These are phyloP conservation scores for Pseudochromis fuscus DNA, from an alignment of 2,797 vertebrate genomes.

Conservation along the genomic window DNA sequence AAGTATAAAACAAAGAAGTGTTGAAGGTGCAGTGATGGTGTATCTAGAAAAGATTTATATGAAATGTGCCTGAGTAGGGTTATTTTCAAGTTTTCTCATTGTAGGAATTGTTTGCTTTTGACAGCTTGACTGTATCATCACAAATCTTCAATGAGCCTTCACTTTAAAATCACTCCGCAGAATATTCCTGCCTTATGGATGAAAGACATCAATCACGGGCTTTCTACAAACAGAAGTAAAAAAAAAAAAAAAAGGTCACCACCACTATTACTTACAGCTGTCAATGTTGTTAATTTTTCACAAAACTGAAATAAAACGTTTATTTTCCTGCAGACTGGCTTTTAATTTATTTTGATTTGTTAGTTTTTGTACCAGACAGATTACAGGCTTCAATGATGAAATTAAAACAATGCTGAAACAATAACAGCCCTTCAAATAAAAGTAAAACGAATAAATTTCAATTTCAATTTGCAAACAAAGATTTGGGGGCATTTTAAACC, in stretches of 20 bases:
- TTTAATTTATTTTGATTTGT: slow-evolving; percentile 41
- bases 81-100: slow-evolving; percentile 37
- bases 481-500: background rate
- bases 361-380: background rate
- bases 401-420: slow-evolving; percentile 25
- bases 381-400: slow-evolving; percentile 15
- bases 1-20: slow-evolving; percentile 29
- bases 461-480: too few species aligned
- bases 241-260: slow-evolving; percentile 15
- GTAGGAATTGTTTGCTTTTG: slow-evolving; percentile 50
- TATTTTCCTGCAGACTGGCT: slow-evolving; percentile 69
- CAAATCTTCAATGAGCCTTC: slow-evolving; percentile 30
- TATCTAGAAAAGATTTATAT: slow-evolving; percentile 28
- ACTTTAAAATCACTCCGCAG: slow-evolving; percentile 25
- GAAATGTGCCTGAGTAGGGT: slow-evolving; percentile 56
- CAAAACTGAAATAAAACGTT: slow-evolving; percentile 60
- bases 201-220: slow-evolving; percentile 20
- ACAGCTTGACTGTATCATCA: slow-evolving; percentile 48
- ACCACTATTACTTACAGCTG: slow-evolving; percentile 40
- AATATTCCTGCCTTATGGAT: slow-evolving; percentile 50
- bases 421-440: slow-evolving; percentile 28
- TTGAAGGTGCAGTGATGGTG: slow-evolving; percentile 17
- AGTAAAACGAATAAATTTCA: background rate
- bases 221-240: slow-evolving; percentile 35
- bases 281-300: slow-evolving; percentile 58